Percentiles rank a stretch among this genome's conserved stretches.
Evolutionary conservation across 2,113 vertebrate genomes (phyloP).

Genomic region (Salvelinus alpinus): DNA sequence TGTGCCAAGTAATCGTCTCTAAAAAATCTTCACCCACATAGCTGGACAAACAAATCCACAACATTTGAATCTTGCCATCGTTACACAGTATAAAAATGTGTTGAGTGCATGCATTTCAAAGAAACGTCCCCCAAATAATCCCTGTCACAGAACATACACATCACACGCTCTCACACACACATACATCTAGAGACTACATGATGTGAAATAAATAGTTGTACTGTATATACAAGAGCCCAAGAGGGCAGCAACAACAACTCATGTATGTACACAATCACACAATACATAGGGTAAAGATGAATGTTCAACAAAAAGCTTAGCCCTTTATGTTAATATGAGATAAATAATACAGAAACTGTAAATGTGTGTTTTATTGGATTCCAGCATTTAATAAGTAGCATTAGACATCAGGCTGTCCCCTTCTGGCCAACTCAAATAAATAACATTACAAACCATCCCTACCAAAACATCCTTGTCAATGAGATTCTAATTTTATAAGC

Average conservation of each 20-base stretch:
- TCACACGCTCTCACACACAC: not conserved
- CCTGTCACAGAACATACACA: not conserved
- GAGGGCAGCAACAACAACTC: constrained; percentile 36
- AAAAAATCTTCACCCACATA: not conserved
- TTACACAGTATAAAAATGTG: constrained; percentile 20
- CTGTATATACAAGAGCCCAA: constrained; percentile 52
- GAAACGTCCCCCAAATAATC: constrained; percentile 18
- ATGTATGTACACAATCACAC: constrained; percentile 25
- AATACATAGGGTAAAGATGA: constrained; percentile 15
- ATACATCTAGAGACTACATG: constrained; percentile 20
- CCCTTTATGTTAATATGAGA: constrained; percentile 54
- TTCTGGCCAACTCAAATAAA: not conserved
- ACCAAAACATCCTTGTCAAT: not conserved
- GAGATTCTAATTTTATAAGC: not conserved
- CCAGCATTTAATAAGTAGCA: constrained; percentile 36
- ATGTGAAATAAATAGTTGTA: constrained; percentile 68
- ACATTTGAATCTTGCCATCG: constrained; percentile 19
- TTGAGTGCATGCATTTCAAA: constrained; percentile 27
- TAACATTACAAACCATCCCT: not conserved
- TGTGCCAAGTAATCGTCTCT: not conserved
- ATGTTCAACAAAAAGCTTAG: constrained; percentile 47
- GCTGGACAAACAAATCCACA: not conserved
- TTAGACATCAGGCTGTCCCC: not conserved
- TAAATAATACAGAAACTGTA: constrained; percentile 21
- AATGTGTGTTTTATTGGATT: constrained; percentile 29